These are phyloP conservation scores for Hedychridium roseum DNA, from an alignment of 2,888 invertebrate genomes.

Conservation along the genomic window DNA sequence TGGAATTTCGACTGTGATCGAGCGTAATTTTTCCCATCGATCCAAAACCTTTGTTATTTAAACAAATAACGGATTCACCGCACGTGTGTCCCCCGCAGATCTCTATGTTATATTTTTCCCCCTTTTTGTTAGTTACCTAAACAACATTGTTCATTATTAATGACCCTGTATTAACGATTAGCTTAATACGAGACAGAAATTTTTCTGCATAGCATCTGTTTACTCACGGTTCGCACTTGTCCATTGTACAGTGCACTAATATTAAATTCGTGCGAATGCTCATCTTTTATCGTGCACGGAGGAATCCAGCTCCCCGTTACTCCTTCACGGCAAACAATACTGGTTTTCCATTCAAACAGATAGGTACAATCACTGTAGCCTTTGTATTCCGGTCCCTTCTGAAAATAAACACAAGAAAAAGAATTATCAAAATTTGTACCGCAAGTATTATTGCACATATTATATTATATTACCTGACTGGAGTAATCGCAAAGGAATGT, in stretches of 20 bases:
- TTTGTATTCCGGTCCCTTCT: slow-evolving; percentile 44
- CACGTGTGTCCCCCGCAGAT: slow-evolving; percentile 46
- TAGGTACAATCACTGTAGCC: slow-evolving; percentile 47
- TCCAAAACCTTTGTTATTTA: slow-evolving; percentile 42
- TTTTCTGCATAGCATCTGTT: neutral
- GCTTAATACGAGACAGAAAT: neutral
- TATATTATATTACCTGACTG: slow-evolving; percentile 22
- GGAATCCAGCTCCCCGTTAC: slow-evolving; percentile 36
- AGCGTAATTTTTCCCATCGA: slow-evolving; percentile 39
- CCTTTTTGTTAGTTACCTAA: slow-evolving; percentile 35
- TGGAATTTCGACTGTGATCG: slow-evolving; percentile 41
- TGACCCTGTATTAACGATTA: too few species aligned
- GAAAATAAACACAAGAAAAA: slow-evolving; percentile 10
- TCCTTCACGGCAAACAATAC: slow-evolving; percentile 43
- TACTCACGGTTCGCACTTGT: slow-evolving; percentile 37
- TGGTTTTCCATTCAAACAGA: slow-evolving; percentile 52
- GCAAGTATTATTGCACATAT: neutral
- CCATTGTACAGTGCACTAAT: slow-evolving; percentile 37
- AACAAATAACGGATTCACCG: slow-evolving; percentile 47
- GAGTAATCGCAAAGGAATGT: slow-evolving; percentile 39
- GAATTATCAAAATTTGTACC: neutral
- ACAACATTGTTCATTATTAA: too few species aligned
- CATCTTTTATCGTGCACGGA: slow-evolving; percentile 44
- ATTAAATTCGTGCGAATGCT: slow-evolving; percentile 39
- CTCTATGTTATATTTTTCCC: slow-evolving; percentile 41